Evolutionary conservation across 35 echinoderm and acorn worm species (phyloP).

Genomic region (Strongylocentrotus purpuratus): DNA sequence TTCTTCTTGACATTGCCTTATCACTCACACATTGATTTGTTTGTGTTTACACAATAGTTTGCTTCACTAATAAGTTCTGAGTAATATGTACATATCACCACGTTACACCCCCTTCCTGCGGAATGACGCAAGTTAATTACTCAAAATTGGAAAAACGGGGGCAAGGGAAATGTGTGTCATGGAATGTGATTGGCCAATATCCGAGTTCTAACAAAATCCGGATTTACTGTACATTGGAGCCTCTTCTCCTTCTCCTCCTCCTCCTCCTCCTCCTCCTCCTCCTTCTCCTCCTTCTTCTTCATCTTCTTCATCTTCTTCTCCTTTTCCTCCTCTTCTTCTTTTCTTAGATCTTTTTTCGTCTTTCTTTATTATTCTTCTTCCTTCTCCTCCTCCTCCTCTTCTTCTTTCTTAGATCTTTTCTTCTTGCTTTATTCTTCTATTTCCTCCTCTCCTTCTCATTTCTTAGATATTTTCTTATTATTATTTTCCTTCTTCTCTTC

Average conservation of each 20-base stretch:
- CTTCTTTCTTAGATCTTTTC: not conserved
- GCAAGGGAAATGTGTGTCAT: not conserved
- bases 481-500: no score
- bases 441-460: no score
- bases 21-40: not conserved
- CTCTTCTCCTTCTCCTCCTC: no score
- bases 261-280: not conserved
- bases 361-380: not conserved
- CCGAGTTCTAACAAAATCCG: not conserved
- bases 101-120: not conserved
- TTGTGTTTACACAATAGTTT: not conserved
- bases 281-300: not conserved
- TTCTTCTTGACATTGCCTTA: not conserved
- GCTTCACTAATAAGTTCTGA: not conserved
- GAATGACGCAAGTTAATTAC: not conserved
- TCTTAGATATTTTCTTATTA: no score
- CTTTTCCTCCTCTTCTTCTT: not conserved
- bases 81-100: not conserved
- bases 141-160: not conserved
- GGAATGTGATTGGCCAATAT: not conserved
- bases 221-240: no score
- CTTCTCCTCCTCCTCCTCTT: not conserved
- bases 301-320: no score
- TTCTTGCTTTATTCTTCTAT: no score
- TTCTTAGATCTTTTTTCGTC: not conserved